Base-by-base conservation (phyloP, 2,113 vertebrate species). In the Rhegmatorhina hoffmannsi region DNA sequence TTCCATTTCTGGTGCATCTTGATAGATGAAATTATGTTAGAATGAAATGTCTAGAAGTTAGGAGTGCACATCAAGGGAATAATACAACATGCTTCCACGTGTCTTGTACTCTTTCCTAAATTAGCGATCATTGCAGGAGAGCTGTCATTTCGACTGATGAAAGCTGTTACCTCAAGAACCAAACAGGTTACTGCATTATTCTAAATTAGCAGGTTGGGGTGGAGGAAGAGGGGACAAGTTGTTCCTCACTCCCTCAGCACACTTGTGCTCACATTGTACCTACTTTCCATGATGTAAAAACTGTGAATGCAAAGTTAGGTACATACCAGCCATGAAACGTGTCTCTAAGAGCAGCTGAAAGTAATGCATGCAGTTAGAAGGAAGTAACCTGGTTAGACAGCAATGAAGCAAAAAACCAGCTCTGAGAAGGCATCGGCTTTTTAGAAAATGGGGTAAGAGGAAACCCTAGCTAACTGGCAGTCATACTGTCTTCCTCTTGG, bases 171-270 rank as follows among this genome's bases (percentile, higher is more conserved):
- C 13, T 81, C 20, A 68, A 56, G 84, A 92, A 59, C 13, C 3
- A 74, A 55, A 33, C 13, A 33, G 34, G 6, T 13, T 63, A 31
- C 7, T 55, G 16, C 18, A 13, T 75, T 82, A 31, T 47, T 78
- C 29, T 78, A 75, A 89, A 43, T 72, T 52, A 52, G 8, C 10
- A 56, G 17, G 7, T 8, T 17, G 2, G 5, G 47, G 33, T 5
- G 0, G 9, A 16, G 12, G 7, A 7, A 25, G 18, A 36, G 10
- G 14, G 13, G 4, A 8, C 23, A 36, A 18, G 11, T n/a, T 44
- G 10, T 43, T 74, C 10, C 2, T 1, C 9, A 7, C 16, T 84
- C 7, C 11, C 17, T 67, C 2, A 3, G 26, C 49, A 36, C 17
- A 10, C 8, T 46, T 14, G 10, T 50, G 13, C 50, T 70, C 34